Percentiles rank a stretch among this genome's conserved stretches.
Conservation (phyloP, 1,140 invertebrate species). For the Formica selysi region DNA sequence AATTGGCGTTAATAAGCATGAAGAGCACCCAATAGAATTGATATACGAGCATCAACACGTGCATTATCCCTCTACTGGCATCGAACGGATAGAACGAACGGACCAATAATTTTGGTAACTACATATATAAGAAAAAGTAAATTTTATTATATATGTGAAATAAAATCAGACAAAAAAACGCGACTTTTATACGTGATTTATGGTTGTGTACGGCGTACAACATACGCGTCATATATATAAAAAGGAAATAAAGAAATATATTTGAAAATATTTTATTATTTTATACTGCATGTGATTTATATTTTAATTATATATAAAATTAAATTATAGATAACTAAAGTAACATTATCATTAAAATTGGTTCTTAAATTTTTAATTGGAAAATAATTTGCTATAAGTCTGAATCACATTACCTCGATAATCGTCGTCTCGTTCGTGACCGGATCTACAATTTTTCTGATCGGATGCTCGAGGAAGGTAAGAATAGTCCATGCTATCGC, state of each 20-base stretch:
- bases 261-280: background rate
- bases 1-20: constrained; percentile 90
- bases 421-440: constrained; percentile 91
- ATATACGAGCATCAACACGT: constrained; percentile 89
- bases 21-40: constrained; percentile 93
- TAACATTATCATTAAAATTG: background rate
- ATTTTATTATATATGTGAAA: background rate
- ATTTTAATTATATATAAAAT: background rate
- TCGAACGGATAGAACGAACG: constrained; percentile 93
- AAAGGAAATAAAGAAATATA: background rate
- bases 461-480: constrained; percentile 92
- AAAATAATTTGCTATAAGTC: background rate
- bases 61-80: constrained; percentile 89
- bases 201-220: background rate
- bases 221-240: background rate
- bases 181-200: no score
- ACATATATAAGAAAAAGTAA: background rate
- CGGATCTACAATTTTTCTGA: constrained; percentile 89
- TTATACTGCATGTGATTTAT: background rate
- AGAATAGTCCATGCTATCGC: constrained; percentile 90
- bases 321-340: background rate
- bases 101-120: constrained; percentile 90
- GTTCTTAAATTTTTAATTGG: background rate
- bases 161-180: background rate
- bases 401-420: constrained; percentile 85